Base-by-base conservation (phyloP, 1,140 invertebrate species). In the Macrotrachela quadricornifera region DNA sequence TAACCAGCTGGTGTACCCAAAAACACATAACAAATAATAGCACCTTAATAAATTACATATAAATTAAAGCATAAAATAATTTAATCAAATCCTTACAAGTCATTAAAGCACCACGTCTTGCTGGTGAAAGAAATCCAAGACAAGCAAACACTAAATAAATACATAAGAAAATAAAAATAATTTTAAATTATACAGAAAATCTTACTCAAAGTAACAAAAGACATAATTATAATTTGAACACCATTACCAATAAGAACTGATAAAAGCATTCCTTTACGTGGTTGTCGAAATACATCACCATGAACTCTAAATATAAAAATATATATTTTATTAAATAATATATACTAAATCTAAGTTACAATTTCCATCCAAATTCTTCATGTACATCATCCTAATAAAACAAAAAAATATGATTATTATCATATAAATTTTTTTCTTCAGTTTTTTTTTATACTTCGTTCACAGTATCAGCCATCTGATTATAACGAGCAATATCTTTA, bases 311-410 rank as follows among this genome's bases (percentile, higher is more conserved):
- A 30, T 4, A 30, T 30, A 8, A 30, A 30, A 30, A 30, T 30
- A 30, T 30, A 30, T 4, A 30, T 30, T 8, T n/a, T n/a, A n/a
- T n/a, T n/a, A n/a, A n/a, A n/a, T 30, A 30, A 4, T 2, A 30
- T 30, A 30, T 30, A 30, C 21, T 4, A 30, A 8, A 30, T 30
- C 2, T 4, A 30, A 2, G 2, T 30, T 30, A 30, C 42, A 97
- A 71, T 72, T 97, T 97, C 92, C 92, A 97, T 16, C 92, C 91
- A 74, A 95, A 96, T 68, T 96, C 90, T 72, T 97, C 92, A 73
- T 92, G 78, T 13, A 88, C 88, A 75, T 96, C 91, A 73, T 97
- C 92, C 68, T 30, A 30, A 30, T 2, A 30, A 30, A 30, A 30
- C 21, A 30, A 30, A 30, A 4, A 30, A 30, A 30, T 30, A 30